These are phyloP conservation scores for Gastracanthus pulcherrimus DNA, from an alignment of 2,888 invertebrate genomes.

Conservation along the genomic window DNA sequence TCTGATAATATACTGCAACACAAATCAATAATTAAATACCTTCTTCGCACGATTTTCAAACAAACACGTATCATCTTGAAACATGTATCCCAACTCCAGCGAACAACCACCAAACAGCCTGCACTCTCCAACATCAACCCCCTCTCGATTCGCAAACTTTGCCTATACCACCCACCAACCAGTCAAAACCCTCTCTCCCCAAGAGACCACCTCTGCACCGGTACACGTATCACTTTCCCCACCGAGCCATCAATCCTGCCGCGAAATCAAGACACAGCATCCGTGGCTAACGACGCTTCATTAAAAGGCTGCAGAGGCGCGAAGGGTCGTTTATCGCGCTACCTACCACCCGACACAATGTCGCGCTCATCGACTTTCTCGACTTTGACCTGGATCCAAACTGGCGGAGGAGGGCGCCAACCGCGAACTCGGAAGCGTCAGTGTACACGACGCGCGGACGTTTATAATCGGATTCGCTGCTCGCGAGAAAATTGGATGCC, in stretches of 20 bases:
- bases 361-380: slow-evolving; percentile 33
- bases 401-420: not conserved
- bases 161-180: too few species aligned
- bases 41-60: too few species aligned
- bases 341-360: not conserved
- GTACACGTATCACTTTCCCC: not conserved
- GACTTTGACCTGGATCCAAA: slow-evolving; percentile 48
- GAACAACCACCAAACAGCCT: too few species aligned
- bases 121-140: too few species aligned
- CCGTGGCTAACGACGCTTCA: not conserved
- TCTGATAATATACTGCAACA: too few species aligned
- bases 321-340: slow-evolving; percentile 7
- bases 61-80: too few species aligned
- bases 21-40: too few species aligned
- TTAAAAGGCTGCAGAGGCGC: slow-evolving; percentile 37
- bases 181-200: not conserved
- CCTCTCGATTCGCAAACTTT: too few species aligned
- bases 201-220: not conserved
- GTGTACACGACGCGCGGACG: not conserved
- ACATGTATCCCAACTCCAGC: too few species aligned
- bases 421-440: not conserved
- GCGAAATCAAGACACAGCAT: not conserved
- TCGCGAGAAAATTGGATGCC: not conserved
- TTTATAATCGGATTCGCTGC: not conserved
- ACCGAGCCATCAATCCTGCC: not conserved